Base-by-base conservation (phyloP, 2,797 vertebrate species). In the Sternotherus odoratus region DNA sequence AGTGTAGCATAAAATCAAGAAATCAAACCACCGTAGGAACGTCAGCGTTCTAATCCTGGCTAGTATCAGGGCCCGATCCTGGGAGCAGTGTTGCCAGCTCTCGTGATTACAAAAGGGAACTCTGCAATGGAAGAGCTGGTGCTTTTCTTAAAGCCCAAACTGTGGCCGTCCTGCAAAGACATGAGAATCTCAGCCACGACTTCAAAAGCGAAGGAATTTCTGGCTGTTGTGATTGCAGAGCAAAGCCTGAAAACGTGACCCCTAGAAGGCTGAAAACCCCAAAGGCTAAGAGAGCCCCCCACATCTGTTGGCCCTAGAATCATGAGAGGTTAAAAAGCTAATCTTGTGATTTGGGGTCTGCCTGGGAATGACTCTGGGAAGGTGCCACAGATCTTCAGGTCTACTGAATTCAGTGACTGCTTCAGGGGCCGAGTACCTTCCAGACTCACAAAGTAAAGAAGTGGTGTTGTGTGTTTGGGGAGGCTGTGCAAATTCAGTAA, bases 191-290 rank as follows among this genome's bases (percentile, higher is more conserved):
- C 3, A 0, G 57, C 60, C 82, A 49, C 5, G 17, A 19, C n/a
- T 77, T 48, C 69, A 91, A 91, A 78, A 12, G 26, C 77, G 66
- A 83, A 75, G 75, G 82, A 82, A 81, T 53, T 95, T 63, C 23
- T 23, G 48, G 24, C 89, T 43, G 79, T 83, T 66, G 11, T 46
- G 86, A 60, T 46, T 79, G 79, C 1, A 2, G 57, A 85, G 51
- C 78, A 90, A 83, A 91, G 43, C 86, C 86, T 83, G 26, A 54
- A 54, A 83, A 24, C 53, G 63, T 77, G 79, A 19, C 46, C 50
- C 39, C 74, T 94, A 26, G 86, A 88, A 10, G 66, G 77, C 84
- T 79, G 21, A 78, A 36, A 88, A 85, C 15, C 19, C 51, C 60
- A 26, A 77, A 43, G 48, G 19, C 36, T 39, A 69, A 39, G 39